Evolutionary conservation across 2,888 invertebrate species (phyloP), one percentile per base, ranked within the genome.

Genomic region (Steinernema scapterisci): DNA sequence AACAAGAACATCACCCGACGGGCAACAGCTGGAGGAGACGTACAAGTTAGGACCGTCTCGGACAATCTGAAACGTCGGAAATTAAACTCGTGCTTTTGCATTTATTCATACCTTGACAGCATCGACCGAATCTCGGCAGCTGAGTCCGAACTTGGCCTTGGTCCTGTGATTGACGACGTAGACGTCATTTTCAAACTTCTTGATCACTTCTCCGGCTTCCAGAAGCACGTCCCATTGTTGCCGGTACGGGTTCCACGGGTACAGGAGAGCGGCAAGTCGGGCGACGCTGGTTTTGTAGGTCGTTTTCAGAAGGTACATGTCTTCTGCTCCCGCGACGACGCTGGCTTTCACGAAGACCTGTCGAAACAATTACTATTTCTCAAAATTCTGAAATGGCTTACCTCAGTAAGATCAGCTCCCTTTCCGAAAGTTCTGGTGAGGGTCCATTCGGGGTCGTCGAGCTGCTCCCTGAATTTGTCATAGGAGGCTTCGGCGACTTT

Each of bases 141-240:
- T 71, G 21, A 77, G 54, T 3, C 56, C 43, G 52, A 63, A 73
- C 46, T 63, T 63, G 19, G 74, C 78, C 48, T 74, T 74, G 9
- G 73, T 70, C 0, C 75, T 19, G 43, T 77, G 77, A 25, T 52
- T 78, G 25, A 77, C 51, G 23, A 77, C 44, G 45, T 48, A 76
- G 13, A 56, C 31, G 46, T 78, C 48, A 23, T 74, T n/a, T 16
- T n/a, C 44, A 11, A 70, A 44, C 11, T 44, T 51, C 45, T 23
- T 31, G 43, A 76, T 75, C 27, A 70, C 23, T 7, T 63, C 52
- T 3, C 63, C 70, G 19, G 25, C 7, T 5, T 76, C 74, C 38
- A 77, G 76, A 71, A 77, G 54, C 7, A 54, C 71, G 46, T 77
- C 77, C 77, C 77, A 77, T 23, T 73, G 77, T 9, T 56, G 77